Evolutionary conservation across 2,888 invertebrate genomes (phyloP).

Genomic region (Leistus spinibarbis): DNA sequence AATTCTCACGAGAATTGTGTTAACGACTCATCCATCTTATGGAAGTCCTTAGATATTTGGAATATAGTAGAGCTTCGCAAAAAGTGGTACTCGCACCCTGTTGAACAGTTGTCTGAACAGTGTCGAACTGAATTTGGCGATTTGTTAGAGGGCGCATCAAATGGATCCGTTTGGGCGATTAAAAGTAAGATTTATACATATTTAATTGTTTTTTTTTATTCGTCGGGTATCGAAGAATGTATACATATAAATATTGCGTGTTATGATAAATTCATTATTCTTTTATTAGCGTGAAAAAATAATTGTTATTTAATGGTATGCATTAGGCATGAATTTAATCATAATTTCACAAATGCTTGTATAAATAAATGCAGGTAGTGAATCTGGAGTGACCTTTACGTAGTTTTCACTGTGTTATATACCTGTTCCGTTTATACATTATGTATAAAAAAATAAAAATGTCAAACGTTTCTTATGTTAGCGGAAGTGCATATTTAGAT

Average conservation of each 20-base stretch:
- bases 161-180: constrained; percentile 19
- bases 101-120: constrained; percentile 3
- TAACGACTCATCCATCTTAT: constrained; percentile 13
- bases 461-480: too few relatives aligned
- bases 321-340: too few relatives aligned
- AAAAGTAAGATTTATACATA: constrained; percentile 14
- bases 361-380: too few relatives aligned
- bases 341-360: too few relatives aligned
- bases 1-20: neutral
- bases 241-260: neutral
- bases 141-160: constrained; percentile 1
- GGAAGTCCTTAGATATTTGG: constrained; percentile 20
- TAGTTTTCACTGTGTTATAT: too few relatives aligned
- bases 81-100: neutral
- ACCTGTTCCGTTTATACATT: too few relatives aligned
- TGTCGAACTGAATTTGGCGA: constrained; percentile 2
- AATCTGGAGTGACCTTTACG: too few relatives aligned
- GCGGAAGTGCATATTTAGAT: too few relatives aligned
- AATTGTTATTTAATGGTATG: too few relatives aligned
- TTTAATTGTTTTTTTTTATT: neutral
- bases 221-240: neutral
- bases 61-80: constrained; percentile 1
- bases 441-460: too few relatives aligned
- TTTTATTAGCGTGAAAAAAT: too few relatives aligned
- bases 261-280: neutral